Evolutionary conservation across 2,888 invertebrate species (phyloP).

Genomic region (Crossocerus cetratus): DNA sequence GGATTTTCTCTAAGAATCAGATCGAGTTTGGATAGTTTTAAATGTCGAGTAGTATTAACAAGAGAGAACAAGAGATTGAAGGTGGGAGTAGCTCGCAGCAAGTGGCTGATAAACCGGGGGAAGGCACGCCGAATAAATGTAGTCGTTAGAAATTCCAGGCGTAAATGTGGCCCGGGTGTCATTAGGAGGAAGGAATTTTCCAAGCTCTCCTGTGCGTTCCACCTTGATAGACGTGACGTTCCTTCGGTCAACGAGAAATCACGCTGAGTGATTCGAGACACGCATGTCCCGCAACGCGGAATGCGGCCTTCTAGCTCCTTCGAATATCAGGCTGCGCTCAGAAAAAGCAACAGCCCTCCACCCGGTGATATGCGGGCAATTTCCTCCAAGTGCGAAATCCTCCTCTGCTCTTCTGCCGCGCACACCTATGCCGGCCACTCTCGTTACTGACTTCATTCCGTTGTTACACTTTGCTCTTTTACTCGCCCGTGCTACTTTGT

Average conservation of each 20-base stretch:
- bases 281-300: slow-evolving; percentile 55
- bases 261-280: slow-evolving; percentile 54
- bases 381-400: slow-evolving; percentile 43
- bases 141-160: slow-evolving; percentile 15
- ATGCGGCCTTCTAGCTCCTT: slow-evolving; percentile 53
- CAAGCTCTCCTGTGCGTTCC: slow-evolving; percentile 14
- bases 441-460: slow-evolving; percentile 28
- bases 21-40: no score
- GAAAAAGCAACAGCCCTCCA: slow-evolving; percentile 49
- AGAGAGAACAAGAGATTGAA: no score
- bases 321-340: slow-evolving; percentile 48
- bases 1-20: no score
- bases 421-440: slow-evolving; percentile 20
- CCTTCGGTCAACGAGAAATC: slow-evolving; percentile 49
- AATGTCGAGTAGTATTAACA: no score
- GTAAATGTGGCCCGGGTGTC: slow-evolving; percentile 23
- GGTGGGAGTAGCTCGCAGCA: slow-evolving; percentile 7
- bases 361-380: slow-evolving; percentile 40
- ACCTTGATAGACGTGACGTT: slow-evolving; percentile 36
- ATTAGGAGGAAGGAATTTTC: slow-evolving; percentile 52
- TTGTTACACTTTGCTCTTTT: no score
- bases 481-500: no score
- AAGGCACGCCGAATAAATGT: slow-evolving; percentile 2
- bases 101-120: slow-evolving; percentile 9
- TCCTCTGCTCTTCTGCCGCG: slow-evolving; percentile 35